phyloP scores from a whole-genome alignment of 1,140 invertebrate species.

The Diachasma alloeum region DNA sequence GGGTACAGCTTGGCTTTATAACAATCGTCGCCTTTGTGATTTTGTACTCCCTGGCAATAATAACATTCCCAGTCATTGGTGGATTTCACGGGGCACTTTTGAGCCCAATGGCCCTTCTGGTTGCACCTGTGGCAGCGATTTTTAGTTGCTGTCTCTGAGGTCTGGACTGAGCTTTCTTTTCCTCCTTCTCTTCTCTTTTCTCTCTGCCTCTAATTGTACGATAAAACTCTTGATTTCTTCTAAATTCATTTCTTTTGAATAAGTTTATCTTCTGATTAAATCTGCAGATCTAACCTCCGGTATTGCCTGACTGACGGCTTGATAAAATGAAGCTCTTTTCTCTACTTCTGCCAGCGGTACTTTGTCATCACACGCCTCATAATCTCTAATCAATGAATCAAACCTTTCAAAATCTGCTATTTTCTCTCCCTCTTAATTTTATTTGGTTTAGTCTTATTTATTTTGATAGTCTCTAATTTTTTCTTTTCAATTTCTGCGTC shows the following conservation, averaged over 20 bases:
- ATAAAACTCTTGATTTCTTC: too few species aligned
- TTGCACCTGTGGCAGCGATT: constrained; percentile 14
- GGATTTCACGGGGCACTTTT: not conserved
- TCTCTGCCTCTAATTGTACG: constrained; percentile 33
- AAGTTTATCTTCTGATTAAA: constrained; percentile 9
- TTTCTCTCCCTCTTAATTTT: too few species aligned
- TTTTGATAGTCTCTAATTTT: too few species aligned
- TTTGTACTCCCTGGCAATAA: not conserved
- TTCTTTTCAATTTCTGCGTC: too few species aligned
- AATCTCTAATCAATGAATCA: constrained; percentile 34
- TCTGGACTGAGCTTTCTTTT: not conserved
- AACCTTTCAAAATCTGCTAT: constrained; percentile 34
- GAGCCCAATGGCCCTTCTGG: constrained; percentile 1
- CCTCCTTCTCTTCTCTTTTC: constrained; percentile 9
- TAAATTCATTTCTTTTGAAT: too few species aligned
- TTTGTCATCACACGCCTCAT: constrained; percentile 35
- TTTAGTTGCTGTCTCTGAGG: not conserved
- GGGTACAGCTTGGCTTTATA: too few species aligned
- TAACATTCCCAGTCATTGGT: constrained; percentile 17
- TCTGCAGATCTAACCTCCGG: constrained; percentile 31
- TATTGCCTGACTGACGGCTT: constrained; percentile 30
- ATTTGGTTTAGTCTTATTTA: too few species aligned
- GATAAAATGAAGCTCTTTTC: constrained; percentile 37
- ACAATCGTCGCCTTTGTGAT: not conserved
- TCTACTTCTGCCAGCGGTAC: constrained; percentile 35